Evolutionary conservation across 2,797 vertebrate genomes (phyloP).

Genomic region (Sebastes oblongus): DNA sequence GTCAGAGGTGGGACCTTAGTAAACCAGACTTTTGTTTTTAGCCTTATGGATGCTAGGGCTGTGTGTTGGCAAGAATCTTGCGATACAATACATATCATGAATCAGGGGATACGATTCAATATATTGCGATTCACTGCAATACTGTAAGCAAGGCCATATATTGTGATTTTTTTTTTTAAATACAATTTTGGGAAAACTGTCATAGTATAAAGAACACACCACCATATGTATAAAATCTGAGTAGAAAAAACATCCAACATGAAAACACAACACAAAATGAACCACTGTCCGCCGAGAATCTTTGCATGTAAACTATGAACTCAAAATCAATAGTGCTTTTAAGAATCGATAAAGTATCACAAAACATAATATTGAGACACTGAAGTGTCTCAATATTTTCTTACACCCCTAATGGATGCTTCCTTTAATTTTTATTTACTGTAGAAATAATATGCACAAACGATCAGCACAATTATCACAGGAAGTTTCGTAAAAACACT

Average conservation of each 20-base stretch:
- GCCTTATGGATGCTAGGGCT: accelerated
- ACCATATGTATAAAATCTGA: neutral
- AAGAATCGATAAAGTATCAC: neutral
- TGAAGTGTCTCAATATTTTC: neutral
- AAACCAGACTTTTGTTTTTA: neutral
- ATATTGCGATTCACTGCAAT: neutral
- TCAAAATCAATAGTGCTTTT: neutral
- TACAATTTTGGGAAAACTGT: neutral
- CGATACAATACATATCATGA: too few relatives aligned
- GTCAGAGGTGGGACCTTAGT: neutral
- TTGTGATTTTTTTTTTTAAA: neutral
- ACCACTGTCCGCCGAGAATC: neutral
- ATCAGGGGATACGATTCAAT: neutral
- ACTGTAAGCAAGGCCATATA: neutral
- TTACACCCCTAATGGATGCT: neutral
- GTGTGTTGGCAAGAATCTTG: too few relatives aligned
- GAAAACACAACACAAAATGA: neutral
- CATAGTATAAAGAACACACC: neutral
- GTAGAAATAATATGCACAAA: neutral
- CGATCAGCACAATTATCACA: neutral
- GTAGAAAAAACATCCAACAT: neutral
- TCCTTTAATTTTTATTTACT: neutral
- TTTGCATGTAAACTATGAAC: neutral
- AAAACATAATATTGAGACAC: neutral
- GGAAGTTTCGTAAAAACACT: neutral